Conservation (phyloP, 2,113 vertebrate species). For the Pollachius pollachius region DNA sequence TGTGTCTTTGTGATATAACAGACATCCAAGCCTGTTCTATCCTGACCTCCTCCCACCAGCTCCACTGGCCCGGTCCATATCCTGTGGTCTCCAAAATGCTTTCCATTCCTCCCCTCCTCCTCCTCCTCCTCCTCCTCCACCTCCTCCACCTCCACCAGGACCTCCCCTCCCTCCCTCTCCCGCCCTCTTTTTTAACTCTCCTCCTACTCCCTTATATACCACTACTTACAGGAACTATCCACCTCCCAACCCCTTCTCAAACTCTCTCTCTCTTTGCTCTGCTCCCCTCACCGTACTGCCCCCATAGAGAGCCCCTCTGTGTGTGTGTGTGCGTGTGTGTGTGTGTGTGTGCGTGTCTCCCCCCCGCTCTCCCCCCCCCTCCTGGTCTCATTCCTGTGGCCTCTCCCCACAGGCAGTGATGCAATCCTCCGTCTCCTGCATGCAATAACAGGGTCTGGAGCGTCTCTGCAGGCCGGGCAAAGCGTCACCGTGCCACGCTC, state of each 20-base stretch:
- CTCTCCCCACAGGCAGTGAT: conserved; percentile 71
- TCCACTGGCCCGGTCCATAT: conserved; percentile 23
- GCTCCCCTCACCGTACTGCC: conserved; percentile 3
- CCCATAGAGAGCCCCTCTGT: too few species aligned
- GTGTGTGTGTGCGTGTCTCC: background rate
- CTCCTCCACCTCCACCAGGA: background rate
- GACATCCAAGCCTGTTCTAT: conserved; percentile 39
- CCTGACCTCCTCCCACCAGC: conserved; percentile 44
- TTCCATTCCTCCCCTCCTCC: conserved; percentile 14
- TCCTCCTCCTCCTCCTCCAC: background rate
- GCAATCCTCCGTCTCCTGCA: conserved; percentile 71
- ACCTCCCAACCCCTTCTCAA: background rate
- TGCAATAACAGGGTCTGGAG: conserved; percentile 72
- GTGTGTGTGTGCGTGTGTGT: too few species aligned
- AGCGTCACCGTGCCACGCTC: conserved; percentile 55
- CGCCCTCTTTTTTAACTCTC: conserved; percentile 10
- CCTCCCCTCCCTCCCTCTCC: conserved; percentile 20
- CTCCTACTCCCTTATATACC: too few species aligned
- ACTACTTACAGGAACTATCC: too few species aligned
- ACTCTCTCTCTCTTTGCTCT: background rate
- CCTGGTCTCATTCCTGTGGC: conserved; percentile 60
- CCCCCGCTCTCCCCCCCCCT: background rate
- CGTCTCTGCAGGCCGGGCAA: conserved; percentile 53
- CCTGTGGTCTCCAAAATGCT: conserved; percentile 30
- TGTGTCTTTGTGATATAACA: conserved; percentile 18